Conservation (phyloP, 2,113 vertebrate species). For the Gopherus flavomarginatus region DNA sequence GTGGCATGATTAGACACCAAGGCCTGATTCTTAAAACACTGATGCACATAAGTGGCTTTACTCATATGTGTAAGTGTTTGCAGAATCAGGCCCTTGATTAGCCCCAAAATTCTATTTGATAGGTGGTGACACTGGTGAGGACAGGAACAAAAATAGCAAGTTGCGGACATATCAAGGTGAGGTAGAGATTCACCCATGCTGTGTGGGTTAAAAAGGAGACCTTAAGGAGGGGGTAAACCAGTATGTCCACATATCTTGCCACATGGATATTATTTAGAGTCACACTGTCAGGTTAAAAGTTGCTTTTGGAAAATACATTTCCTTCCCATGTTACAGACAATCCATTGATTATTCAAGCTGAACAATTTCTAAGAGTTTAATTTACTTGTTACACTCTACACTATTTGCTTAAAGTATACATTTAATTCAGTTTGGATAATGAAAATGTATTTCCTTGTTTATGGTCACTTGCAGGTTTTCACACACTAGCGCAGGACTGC, state of each 20-base stretch:
- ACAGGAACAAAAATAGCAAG: not conserved
- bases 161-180: not conserved
- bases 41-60: not conserved
- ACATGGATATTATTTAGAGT: not conserved
- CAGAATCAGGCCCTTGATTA: not conserved
- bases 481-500: not conserved
- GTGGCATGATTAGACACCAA: not conserved
- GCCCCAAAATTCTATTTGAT: not conserved
- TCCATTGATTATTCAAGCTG: not conserved
- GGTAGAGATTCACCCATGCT: not conserved
- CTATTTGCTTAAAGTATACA: not conserved
- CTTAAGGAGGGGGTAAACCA: not conserved
- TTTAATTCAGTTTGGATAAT: not conserved
- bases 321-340: not conserved
- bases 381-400: not conserved
- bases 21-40: rapidly evolving
- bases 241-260: not conserved
- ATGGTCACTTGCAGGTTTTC: not conserved
- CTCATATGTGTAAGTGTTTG: not conserved
- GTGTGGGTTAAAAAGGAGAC: not conserved
- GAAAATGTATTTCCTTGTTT: not conserved
- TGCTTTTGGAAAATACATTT: not conserved
- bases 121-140: not conserved
- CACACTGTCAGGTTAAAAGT: not conserved
- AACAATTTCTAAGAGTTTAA: not conserved